These are phyloP conservation scores for Contarinia nasturtii DNA, from an alignment of 1,140 invertebrate species.

Conservation along the genomic window DNA sequence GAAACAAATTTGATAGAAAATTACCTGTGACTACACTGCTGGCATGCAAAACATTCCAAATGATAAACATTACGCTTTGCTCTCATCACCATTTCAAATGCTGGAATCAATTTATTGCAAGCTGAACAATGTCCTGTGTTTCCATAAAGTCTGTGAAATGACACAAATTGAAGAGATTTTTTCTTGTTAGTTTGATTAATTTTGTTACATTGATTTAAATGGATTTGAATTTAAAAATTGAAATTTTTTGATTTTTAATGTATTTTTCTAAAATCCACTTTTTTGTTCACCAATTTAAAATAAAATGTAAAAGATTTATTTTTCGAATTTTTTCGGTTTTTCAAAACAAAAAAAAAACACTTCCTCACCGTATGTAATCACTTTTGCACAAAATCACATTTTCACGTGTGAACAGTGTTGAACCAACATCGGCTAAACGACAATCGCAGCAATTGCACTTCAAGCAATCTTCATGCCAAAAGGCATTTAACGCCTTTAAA, in stretches of 20 bases:
- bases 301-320: no score
- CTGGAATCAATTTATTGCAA: slow-evolving; percentile 90
- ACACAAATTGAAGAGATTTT: no score
- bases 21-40: slow-evolving; percentile 95
- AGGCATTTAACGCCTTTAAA: slow-evolving; percentile 73
- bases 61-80: slow-evolving; percentile 93
- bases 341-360: not conserved
- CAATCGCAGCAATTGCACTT: slow-evolving; percentile 96
- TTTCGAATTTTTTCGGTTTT: not conserved
- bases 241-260: no score
- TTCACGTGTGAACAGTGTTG: slow-evolving; percentile 87
- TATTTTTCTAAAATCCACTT: no score
- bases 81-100: slow-evolving; percentile 98
- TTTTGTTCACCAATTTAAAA: no score
- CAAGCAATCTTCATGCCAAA: slow-evolving; percentile 96
- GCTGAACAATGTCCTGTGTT: slow-evolving; percentile 86
- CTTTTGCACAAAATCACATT: slow-evolving; percentile 92
- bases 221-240: no score
- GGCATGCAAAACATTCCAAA: slow-evolving; percentile 94
- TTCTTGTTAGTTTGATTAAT: no score
- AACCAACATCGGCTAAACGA: slow-evolving; percentile 90
- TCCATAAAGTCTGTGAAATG: slow-evolving; percentile 46
- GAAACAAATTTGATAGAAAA: slow-evolving; percentile 10
- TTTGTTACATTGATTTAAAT: no score
- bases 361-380: slow-evolving; percentile 79